Base-by-base conservation (phyloP, 1,140 invertebrate genomes). In the Colletes gigas region DNA sequence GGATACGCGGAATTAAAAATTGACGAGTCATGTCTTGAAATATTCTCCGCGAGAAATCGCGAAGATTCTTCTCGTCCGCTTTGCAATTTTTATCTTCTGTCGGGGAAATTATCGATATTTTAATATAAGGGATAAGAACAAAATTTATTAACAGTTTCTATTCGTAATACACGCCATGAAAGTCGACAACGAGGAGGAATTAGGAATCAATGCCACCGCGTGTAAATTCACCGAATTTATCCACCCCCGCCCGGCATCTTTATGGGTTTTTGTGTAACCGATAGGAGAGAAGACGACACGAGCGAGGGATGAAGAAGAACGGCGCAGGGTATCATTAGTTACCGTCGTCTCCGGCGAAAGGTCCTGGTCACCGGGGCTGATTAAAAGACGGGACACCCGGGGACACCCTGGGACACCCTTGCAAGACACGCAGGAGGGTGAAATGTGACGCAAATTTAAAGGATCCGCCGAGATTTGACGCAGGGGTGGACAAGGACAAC, bases 401-500 rank as follows among this genome's bases (percentile, higher is more conserved):
- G 81, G 76, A 75, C 86, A 63, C 65, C 83, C 66, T 15, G 74
- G 81, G 76, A 75, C 74, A 55, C 82, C 82, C 84, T 84, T 66
- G 67, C 63, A 79, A 87, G 83, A 83, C 82, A 77, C 83, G 76
- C 66, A 62, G 63, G 83, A 76, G 83, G 83, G 84, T 92, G 91
- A 92, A 92, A 93, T 92, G 91, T 91, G 91, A 92, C 89, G 91
- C 91, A 90, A 93, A 93, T 93, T 93, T 92, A 92, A 92, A 93
- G 91, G 90, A 91, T 90, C 88, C 89, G 77, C 81, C 78, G 90
- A 91, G 90, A 91, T 92, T 92, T 88, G 89, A 91, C 89, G 90
- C 90, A 77, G 86, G 89, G 86, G 85, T 90, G 85, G 90, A 85
- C 89, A 88, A 81, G 83, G 85, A 88, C 90, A 90, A 86, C 91